Conservation (phyloP, 2,888 invertebrate genomes). For the Tipula lateralis region DNA sequence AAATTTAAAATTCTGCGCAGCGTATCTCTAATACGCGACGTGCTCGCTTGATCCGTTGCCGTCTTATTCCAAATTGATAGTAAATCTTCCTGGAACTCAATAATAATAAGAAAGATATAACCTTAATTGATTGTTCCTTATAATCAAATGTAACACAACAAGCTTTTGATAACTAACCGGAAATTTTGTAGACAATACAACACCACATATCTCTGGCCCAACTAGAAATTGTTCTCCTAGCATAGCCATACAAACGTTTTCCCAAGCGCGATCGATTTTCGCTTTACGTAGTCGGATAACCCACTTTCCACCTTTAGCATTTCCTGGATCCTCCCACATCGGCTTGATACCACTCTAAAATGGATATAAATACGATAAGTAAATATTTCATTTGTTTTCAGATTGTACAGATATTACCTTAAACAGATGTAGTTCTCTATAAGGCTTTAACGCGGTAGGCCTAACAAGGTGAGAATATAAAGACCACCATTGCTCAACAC, state of each 20-base stretch:
- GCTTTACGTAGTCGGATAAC: conserved; percentile 91
- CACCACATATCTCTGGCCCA: conserved; percentile 96
- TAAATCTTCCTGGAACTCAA: conserved; percentile 74
- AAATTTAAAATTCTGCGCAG: conserved; percentile 91
- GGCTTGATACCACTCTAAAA: conserved; percentile 81
- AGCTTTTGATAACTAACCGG: conserved; percentile 48
- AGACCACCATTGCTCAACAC: conserved; percentile 98
- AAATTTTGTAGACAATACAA: conserved; percentile 91
- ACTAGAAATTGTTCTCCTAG: conserved; percentile 99
- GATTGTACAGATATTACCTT: conserved; percentile 39
- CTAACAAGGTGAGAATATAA: conserved; percentile 87
- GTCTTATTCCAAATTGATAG: conserved; percentile 97
- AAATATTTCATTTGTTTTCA: background rate
- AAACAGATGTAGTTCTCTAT: conserved; percentile 93
- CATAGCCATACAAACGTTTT: conserved; percentile 97
- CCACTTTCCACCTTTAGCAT: conserved; percentile 97
- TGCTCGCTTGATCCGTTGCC: conserved; percentile 82
- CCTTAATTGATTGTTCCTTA: background rate
- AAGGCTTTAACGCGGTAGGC: conserved; percentile 83
- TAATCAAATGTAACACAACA: background rate
- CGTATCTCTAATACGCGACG: conserved; percentile 89
- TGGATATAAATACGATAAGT: background rate
- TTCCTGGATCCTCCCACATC: conserved; percentile 99
- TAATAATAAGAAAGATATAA: background rate
- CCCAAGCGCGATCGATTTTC: conserved; percentile 95